phyloP scores from a whole-genome alignment of 2,888 invertebrate species.

The Himalopsyche japonica region DNA sequence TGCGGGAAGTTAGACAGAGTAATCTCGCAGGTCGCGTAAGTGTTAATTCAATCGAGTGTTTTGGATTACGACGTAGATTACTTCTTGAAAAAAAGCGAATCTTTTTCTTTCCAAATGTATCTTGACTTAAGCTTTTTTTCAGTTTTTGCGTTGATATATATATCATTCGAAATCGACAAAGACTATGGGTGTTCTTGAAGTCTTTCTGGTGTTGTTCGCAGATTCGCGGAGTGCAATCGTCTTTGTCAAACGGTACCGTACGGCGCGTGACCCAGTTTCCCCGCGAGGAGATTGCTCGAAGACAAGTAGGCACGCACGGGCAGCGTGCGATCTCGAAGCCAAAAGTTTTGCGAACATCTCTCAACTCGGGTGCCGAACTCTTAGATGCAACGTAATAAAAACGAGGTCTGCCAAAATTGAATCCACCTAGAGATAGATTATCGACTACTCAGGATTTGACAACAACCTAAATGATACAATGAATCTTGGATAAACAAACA shows the following conservation, averaged over 20 bases:
- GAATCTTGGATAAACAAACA: not conserved
- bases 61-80: too few species aligned
- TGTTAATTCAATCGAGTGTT: not conserved
- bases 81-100: too few species aligned
- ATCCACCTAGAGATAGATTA: not conserved
- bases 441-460: not conserved
- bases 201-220: not conserved
- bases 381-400: not conserved
- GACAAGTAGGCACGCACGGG: not conserved
- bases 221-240: not conserved
- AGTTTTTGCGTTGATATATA: not conserved
- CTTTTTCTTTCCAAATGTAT: too few species aligned
- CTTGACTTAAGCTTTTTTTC: too few species aligned
- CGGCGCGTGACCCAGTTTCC: conserved; percentile 1
- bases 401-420: not conserved
- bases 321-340: not conserved
- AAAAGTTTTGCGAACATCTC: not conserved
- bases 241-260: conserved; percentile 2
- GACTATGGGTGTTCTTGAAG: not conserved
- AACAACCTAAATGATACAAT: not conserved
- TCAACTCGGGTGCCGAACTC: not conserved
- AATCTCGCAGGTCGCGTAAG: not conserved
- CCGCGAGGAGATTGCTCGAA: not conserved
- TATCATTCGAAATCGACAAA: not conserved
- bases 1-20: not conserved